phyloP scores from a whole-genome alignment of 1,140 invertebrate species.

The Leptinotarsa defecta region DNA sequence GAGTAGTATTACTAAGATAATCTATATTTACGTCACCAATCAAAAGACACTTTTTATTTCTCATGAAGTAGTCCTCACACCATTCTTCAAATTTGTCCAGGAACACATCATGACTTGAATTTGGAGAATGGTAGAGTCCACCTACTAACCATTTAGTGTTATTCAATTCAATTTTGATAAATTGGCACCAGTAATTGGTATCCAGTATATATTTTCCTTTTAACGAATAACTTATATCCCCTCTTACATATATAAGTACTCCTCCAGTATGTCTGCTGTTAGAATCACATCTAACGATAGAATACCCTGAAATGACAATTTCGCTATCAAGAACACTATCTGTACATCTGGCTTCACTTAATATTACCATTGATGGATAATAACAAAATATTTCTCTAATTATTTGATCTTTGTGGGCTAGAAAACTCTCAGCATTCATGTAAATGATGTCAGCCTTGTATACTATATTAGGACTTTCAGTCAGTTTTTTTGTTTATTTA shows the following conservation, averaged over 20 bases:
- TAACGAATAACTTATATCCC: neutral
- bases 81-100: slow-evolving; percentile 14
- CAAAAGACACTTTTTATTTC: slow-evolving; percentile 8
- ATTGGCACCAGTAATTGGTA: slow-evolving; percentile 7
- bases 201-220: neutral
- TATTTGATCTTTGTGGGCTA: neutral
- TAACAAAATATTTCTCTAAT: too few relatives aligned
- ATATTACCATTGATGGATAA: too few relatives aligned
- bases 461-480: slow-evolving; percentile 11
- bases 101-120: slow-evolving; percentile 13
- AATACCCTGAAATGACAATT: slow-evolving; percentile 1
- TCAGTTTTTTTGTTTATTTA: neutral
- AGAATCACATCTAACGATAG: slow-evolving; percentile 10
- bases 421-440: slow-evolving; percentile 11
- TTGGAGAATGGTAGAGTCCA: slow-evolving; percentile 3
- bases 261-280: slow-evolving; percentile 4
- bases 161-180: neutral
- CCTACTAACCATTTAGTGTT: neutral
- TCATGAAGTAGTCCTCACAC: slow-evolving; percentile 10
- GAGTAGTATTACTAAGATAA: neutral
- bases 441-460: slow-evolving; percentile 10
- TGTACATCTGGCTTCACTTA: neutral
- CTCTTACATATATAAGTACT: slow-evolving; percentile 1
- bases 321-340: slow-evolving; percentile 6
- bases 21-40: neutral